These are phyloP conservation scores for Mythimna lalbum DNA, from an alignment of 2,888 invertebrate genomes.

Conservation along the genomic window DNA sequence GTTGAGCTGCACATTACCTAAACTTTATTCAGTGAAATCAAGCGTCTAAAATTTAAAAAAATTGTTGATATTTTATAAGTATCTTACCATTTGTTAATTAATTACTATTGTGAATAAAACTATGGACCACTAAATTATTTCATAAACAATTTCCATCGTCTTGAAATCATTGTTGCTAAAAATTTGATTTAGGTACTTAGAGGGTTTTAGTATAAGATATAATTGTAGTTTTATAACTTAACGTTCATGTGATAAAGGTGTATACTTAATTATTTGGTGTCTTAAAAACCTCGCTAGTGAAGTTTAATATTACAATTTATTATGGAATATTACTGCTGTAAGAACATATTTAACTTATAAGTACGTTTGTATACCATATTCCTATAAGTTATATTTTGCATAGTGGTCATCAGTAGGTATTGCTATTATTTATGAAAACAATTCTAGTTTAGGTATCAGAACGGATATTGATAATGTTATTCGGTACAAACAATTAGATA, in stretches of 20 bases:
- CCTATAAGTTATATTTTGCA: constrained; percentile 62
- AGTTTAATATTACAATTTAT: constrained; percentile 55
- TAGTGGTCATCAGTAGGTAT: constrained; percentile 76
- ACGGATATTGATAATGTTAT: constrained; percentile 67
- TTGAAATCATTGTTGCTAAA: constrained; percentile 42
- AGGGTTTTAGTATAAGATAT: constrained; percentile 61
- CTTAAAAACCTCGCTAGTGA: constrained; percentile 69
- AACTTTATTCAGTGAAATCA: constrained; percentile 32
- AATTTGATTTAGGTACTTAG: constrained; percentile 59
- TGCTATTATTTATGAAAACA: constrained; percentile 73
- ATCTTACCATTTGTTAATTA: constrained; percentile 41
- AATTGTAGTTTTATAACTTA: constrained; percentile 57
- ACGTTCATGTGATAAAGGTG: constrained; percentile 73
- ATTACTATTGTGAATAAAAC: constrained; percentile 19
- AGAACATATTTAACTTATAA: constrained; percentile 60
- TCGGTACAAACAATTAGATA: constrained; percentile 72
- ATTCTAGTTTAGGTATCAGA: constrained; percentile 64
- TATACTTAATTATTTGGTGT: constrained; percentile 69
- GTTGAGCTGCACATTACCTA: constrained; percentile 15
- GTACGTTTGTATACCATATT: constrained; percentile 57
- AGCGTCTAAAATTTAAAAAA: constrained; percentile 1
- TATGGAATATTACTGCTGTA: constrained; percentile 59
- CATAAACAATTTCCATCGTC: constrained; percentile 15
- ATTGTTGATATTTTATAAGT: constrained; percentile 24
- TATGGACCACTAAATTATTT: constrained; percentile 45